Percentiles rank a stretch among this genome's conserved stretches.
Conservation (phyloP, 2,888 invertebrate species). For the Hylaea fasciaria region DNA sequence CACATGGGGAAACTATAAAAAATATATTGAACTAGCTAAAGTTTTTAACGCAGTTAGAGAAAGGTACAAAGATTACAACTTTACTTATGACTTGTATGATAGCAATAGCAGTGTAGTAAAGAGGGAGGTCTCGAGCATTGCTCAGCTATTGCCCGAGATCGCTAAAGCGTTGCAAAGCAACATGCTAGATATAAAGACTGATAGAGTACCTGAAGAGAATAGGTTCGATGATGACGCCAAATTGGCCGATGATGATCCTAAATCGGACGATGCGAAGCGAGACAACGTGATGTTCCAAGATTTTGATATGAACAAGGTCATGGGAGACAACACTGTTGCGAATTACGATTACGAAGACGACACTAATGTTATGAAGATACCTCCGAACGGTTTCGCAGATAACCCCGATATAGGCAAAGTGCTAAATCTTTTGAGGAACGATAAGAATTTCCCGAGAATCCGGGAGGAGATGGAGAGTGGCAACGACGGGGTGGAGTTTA, state of each 20-base stretch:
- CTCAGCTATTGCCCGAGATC: constrained; percentile 66
- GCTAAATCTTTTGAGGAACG: constrained; percentile 56
- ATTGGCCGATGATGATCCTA: constrained; percentile 53
- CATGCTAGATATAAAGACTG: constrained; percentile 57
- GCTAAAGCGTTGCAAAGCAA: constrained; percentile 68
- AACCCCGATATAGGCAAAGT: constrained; percentile 61
- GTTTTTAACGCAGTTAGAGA: constrained; percentile 59
- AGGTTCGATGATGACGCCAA: constrained; percentile 55
- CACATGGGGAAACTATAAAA: constrained; percentile 87
- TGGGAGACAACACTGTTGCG: constrained; percentile 59
- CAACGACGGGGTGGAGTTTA: constrained; percentile 61
- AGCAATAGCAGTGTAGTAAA: constrained; percentile 53
- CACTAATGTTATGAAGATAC: constrained; percentile 78
- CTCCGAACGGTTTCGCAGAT: constrained; percentile 70
- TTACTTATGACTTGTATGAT: constrained; percentile 64
- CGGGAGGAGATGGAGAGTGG: constrained; percentile 40
- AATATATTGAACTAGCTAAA: constrained; percentile 61
- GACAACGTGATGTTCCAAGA: constrained; percentile 62
- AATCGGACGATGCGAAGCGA: background rate
- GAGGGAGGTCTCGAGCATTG: constrained; percentile 59
- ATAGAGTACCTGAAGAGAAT: constrained; percentile 58
- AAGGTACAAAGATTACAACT: constrained; percentile 72
- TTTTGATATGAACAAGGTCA: constrained; percentile 75
- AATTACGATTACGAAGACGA: constrained; percentile 69
- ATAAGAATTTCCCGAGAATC: constrained; percentile 55